Evolutionary conservation across 2,113 vertebrate species (phyloP), one percentile per base, ranked within the genome.

Genomic region (Toxotes chatareus): DNA sequence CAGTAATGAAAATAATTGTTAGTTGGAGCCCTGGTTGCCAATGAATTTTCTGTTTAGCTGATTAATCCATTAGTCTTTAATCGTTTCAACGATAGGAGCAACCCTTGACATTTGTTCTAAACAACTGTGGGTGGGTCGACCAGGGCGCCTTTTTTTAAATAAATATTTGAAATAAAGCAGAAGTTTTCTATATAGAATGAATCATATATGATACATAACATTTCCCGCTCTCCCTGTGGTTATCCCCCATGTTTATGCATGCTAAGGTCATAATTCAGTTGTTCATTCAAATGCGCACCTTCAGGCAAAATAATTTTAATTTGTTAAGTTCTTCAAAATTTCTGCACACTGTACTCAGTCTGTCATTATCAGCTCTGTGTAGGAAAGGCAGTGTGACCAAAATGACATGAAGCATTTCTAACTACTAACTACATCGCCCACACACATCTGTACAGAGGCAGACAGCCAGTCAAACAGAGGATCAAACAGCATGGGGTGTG

Each of bases 311-410:
- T 36, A 4, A 81, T 49, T 73, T 49, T 9, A 53, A 59, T 56
- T 44, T 44, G 21, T 27, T 83, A 38, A 4, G 36, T 38, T 17
- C 59, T 27, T 36, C 27, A 77, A 49, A 31, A 44, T 40, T 60
- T 19, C 40, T 42, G 46, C 60, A 57, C n/a, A 62, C 12, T 16
- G 32, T 72, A 71, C 62, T 80, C 55, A 56, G 38, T 60, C 47
- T 61, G 62, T 72, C 49, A 68, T 62, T 76, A 10, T 66, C 47
- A 69, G 13, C 27, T 68, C 12, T 3, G 17, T 40, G 60, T 14
- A 23, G 23, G 31, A 69, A 53, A 65, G 49, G 32, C 49, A 69
- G 56, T 23, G 51, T 23, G n/a, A 31, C 14, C 14, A 32, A 73
- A 62, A 19, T 34, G 19, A 13, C 55, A 27, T 23, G 8, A 57